phyloP scores from a whole-genome alignment of 2,888 invertebrate species.

The Amphipyra berbera region DNA sequence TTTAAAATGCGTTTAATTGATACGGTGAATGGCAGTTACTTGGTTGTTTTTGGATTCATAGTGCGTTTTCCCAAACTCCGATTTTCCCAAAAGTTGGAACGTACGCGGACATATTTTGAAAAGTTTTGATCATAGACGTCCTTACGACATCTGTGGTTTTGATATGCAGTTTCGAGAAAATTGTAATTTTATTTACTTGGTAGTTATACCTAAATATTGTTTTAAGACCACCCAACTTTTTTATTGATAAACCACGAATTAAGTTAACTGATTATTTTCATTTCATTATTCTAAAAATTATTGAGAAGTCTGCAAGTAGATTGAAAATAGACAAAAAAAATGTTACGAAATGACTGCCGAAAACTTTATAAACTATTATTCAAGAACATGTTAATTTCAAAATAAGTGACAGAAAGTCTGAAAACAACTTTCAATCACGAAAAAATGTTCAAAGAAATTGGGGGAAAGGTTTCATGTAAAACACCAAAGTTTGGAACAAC shows the following conservation, averaged over 20 bases:
- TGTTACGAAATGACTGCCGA: neutral
- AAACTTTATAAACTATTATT: constrained; percentile 13
- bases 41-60: neutral
- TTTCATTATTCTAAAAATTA: too few species aligned
- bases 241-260: too few species aligned
- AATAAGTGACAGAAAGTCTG: constrained; percentile 1
- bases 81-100: neutral
- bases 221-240: too few species aligned
- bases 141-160: too few species aligned
- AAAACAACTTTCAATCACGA: constrained; percentile 38
- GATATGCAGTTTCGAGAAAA: too few species aligned
- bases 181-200: too few species aligned
- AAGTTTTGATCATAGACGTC: too few species aligned
- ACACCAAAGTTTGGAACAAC: neutral
- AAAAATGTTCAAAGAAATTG: constrained; percentile 6
- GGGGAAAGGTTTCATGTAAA: constrained; percentile 8
- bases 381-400: constrained; percentile 1
- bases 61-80: neutral
- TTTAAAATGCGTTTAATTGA: neutral
- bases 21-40: neutral
- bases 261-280: too few species aligned
- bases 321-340: too few species aligned
- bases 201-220: too few species aligned
- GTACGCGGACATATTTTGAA: neutral
- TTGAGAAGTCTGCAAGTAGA: too few species aligned